Base-by-base conservation (phyloP, 1,140 invertebrate genomes). In the Magallana angulata region DNA sequence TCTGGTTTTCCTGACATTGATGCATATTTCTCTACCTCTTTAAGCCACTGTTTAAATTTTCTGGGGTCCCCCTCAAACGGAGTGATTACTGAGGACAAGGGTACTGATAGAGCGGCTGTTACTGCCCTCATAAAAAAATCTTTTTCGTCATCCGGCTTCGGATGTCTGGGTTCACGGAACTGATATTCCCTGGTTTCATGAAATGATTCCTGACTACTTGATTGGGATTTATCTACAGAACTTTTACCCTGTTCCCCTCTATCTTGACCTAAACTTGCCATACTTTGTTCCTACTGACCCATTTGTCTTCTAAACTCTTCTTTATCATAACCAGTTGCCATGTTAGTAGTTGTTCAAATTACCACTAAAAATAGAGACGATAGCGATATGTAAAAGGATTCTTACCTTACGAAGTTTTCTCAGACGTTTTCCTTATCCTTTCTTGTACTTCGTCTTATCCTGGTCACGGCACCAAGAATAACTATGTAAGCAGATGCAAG, bases 11-110 rank as follows among this genome's bases (percentile, higher is more conserved):
- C 48, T 16, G 83, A 60, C 30, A 88, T 24, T 8, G n/a, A 59
- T 36, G 62, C 82, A 80, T 88, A 85, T 81, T 85, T 88, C 60
- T 88, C 87, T n/a, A 88, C 60, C 8, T 71, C 57, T 59, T 81
- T 71, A 5, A 87, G 59, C 86, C 86, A 87, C 24, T 82, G 59
- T 87, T 87, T 60, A 48, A 80, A 87, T 24, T 60, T 85, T 81
- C 11, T 59, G 7, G 68, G 82, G 57, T 84, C 30, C 11, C 64
- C 64, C 1, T 88, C 68, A 88, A 84, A 88, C 3, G 7, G 68
- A 8, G 64, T 71, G 6, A 71, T 71, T 18, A 71, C 18, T 18
- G 18, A 9, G 8, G 18, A 30, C 9, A 71, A 3, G 0, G 68
- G 8, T 9, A 71, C 68, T 12, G 24, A 18, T 8, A 71, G 12